phyloP scores from a whole-genome alignment of 2,113 vertebrate genomes.

The Colinus virginianus region DNA sequence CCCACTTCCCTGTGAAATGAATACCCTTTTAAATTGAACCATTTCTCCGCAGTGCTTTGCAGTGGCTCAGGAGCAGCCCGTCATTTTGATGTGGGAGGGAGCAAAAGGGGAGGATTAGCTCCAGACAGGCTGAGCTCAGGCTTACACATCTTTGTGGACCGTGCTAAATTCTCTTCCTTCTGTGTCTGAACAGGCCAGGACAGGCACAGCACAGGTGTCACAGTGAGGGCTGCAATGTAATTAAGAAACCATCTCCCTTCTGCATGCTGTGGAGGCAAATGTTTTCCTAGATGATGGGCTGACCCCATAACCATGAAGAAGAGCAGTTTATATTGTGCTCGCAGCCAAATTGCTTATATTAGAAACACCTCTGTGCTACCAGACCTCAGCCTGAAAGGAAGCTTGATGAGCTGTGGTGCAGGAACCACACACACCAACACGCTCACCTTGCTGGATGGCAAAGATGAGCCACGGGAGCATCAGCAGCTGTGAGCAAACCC shows the following conservation, averaged over 20 bases:
- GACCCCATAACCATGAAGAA: fast-evolving
- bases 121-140: background rate
- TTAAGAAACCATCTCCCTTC: background rate
- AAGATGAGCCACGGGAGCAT: fast-evolving
- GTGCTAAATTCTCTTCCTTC: background rate
- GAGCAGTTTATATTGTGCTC: background rate
- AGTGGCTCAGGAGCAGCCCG: background rate
- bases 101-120: background rate
- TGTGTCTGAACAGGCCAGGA: background rate
- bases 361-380: background rate
- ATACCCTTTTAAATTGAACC: background rate
- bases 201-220: background rate
- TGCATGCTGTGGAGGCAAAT: background rate
- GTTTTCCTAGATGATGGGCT: background rate
- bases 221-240: fast-evolving
- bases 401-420: background rate
- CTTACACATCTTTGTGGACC: background rate
- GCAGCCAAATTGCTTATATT: fast-evolving
- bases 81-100: background rate
- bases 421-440: background rate
- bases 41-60: background rate
- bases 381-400: background rate
- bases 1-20: fast-evolving
- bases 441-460: background rate
- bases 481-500: background rate